Evolutionary conservation across 1,140 invertebrate species (phyloP).

Genomic region (Kradibia gibbosae): DNA sequence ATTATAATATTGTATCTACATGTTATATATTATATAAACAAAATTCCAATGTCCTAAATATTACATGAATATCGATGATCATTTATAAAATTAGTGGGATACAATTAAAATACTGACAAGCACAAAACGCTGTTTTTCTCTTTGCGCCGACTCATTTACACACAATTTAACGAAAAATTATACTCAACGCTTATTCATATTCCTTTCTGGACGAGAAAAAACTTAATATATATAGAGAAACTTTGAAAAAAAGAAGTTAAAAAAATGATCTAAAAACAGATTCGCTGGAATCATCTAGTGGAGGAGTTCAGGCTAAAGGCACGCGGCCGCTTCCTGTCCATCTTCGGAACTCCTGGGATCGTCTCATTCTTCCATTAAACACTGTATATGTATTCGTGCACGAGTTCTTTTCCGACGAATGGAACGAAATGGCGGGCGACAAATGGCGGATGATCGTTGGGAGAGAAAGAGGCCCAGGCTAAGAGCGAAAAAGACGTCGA

Average conservation of each 20-base stretch:
- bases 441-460: background rate
- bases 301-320: slow-evolving; percentile 16
- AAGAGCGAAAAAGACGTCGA: background rate
- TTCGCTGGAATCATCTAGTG: slow-evolving; percentile 39
- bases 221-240: background rate
- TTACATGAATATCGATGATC: background rate
- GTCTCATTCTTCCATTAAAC: background rate
- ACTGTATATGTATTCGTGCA: background rate
- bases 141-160: slow-evolving; percentile 8
- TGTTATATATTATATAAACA: too few relatives aligned
- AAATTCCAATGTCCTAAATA: background rate
- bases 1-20: too few relatives aligned
- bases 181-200: slow-evolving; percentile 11
- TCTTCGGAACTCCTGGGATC: background rate
- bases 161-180: slow-evolving; percentile 16
- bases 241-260: background rate
- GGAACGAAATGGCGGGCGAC: background rate
- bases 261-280: slow-evolving; percentile 11
- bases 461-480: background rate
- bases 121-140: background rate
- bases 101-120: background rate
- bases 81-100: background rate
- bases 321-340: slow-evolving; percentile 9
- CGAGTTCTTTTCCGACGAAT: background rate
- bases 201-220: background rate